phyloP scores from a whole-genome alignment of 2,888 invertebrate genomes.

The Yponomeuta evonymella region DNA sequence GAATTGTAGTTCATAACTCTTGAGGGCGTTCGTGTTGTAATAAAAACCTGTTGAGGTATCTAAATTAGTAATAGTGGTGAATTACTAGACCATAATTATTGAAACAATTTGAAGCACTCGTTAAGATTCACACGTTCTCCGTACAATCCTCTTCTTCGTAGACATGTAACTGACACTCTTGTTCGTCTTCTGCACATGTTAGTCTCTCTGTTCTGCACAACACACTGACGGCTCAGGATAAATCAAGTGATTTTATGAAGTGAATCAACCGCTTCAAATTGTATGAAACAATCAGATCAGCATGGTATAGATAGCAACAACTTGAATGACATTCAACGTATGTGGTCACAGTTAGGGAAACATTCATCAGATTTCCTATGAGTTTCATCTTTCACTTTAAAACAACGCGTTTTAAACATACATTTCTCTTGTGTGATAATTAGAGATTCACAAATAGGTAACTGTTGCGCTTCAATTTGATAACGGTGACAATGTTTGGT shows the following conservation, averaged over 20 bases:
- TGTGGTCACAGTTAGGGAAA: no score
- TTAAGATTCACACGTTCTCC: conserved; percentile 74
- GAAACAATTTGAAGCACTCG: conserved; percentile 72
- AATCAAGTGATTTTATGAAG: not conserved
- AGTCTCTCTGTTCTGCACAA: conserved; percentile 50
- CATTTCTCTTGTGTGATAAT: not conserved
- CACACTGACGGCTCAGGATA: not conserved
- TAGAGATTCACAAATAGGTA: conserved; percentile 3
- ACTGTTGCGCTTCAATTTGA: not conserved
- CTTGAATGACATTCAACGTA: no score
- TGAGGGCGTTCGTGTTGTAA: conserved; percentile 47
- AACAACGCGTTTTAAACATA: no score
- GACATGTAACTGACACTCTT: conserved; percentile 52
- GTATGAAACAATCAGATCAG: not conserved
- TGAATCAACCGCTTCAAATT: not conserved
- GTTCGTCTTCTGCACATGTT: conserved; percentile 49
- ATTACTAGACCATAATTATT: conserved; percentile 70
- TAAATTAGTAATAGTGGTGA: conserved; percentile 70
- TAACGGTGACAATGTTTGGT: conserved; percentile 32
- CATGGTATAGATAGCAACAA: no score
- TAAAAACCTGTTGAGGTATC: conserved; percentile 56
- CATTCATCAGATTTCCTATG: no score
- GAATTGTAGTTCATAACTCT: conserved; percentile 11
- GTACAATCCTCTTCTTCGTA: conserved; percentile 66
- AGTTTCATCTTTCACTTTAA: no score